Percentiles rank a stretch among this genome's conserved stretches.
These are phyloP conservation scores for Cheilosia soror DNA, from an alignment of 2,888 invertebrate species.

Conservation along the genomic window DNA sequence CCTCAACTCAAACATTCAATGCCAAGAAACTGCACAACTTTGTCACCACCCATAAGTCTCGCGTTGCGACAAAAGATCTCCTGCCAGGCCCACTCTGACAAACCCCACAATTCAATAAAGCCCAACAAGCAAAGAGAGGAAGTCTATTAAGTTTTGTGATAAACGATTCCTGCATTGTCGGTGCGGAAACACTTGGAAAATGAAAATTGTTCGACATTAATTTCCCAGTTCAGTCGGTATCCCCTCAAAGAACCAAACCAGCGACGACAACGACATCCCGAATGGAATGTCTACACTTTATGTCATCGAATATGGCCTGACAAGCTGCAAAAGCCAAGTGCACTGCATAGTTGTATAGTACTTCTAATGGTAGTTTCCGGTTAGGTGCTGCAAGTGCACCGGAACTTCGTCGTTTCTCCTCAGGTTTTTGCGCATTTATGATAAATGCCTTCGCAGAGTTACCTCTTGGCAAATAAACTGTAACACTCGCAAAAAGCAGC, in stretches of 20 bases:
- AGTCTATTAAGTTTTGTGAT: constrained; percentile 74
- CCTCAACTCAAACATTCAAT: constrained; percentile 1
- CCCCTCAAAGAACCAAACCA: background rate
- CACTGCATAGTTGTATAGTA: constrained; percentile 57
- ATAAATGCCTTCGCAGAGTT: constrained; percentile 52
- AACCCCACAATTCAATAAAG: constrained; percentile 47
- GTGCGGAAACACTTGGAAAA: constrained; percentile 74
- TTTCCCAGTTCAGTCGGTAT: constrained; percentile 37
- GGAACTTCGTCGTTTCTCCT: constrained; percentile 69
- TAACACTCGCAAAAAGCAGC: constrained; percentile 30
- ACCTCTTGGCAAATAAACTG: constrained; percentile 21
- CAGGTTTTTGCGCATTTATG: constrained; percentile 66
- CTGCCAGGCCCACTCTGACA: background rate
- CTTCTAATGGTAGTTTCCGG: constrained; percentile 66
- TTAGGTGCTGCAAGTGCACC: constrained; percentile 74
- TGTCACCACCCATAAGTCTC: constrained; percentile 1
- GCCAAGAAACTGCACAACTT: constrained; percentile 13
- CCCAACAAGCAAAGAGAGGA: constrained; percentile 53
- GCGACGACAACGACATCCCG: background rate
- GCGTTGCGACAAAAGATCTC: constrained; percentile 24
- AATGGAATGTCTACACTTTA: constrained; percentile 39
- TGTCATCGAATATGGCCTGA: constrained; percentile 60
- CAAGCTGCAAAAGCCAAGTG: constrained; percentile 55
- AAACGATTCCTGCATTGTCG: constrained; percentile 74
- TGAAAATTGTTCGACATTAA: constrained; percentile 74